Evolutionary conservation across 2,888 invertebrate genomes (phyloP), one percentile per base, ranked within the genome.

Genomic region (Lamellibrachia columna): DNA sequence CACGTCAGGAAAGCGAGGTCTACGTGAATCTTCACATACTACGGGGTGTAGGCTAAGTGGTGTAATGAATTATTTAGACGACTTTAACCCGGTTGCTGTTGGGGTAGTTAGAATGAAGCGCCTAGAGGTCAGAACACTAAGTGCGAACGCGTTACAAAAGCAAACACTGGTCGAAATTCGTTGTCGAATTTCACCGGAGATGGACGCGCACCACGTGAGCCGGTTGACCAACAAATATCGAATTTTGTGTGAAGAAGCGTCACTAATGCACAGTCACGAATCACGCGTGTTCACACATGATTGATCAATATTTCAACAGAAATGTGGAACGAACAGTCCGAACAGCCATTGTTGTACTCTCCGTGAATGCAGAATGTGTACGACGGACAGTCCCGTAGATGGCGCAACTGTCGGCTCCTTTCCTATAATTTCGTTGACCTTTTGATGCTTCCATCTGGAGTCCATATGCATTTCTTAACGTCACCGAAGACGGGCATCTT

Each of bases 401-500:
- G 75, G 75, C 75, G 22, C 75, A 75, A 6, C 75, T n/a, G 22
- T 22, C 75, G 22, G 75, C n/a, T 75, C n/a, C 75, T 75, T 75
- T n/a, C 75, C 22, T 75, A 75, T 22, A 75, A 22, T 75, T 75
- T 75, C 75, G 75, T 75, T 11, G 75, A 75, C 75, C 22, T 75
- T 75, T 75, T 75, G 75, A 75, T 22, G 75, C 75, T 75, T 2
- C 75, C 75, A 15, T 22, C 75, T 75, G 75, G 75, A 6, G 75
- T 75, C 75, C 75, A 75, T 75, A 75, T 75, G 22, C 75, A 75
- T n/a, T 75, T 75, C 75, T 75, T 75, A 22, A 75, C n/a, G 75
- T 75, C 75, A 2, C 75, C 75, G 75, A 75, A 75, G 75, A 75
- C 75, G 75, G 75, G 75, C 75, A 75, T 75, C 75, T 75, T 75